A percentile compares a stretch with the other conserved stretches of the same genome.
Conservation (phyloP, 1,140 invertebrate genomes). For the Rhysida immarginata region DNA sequence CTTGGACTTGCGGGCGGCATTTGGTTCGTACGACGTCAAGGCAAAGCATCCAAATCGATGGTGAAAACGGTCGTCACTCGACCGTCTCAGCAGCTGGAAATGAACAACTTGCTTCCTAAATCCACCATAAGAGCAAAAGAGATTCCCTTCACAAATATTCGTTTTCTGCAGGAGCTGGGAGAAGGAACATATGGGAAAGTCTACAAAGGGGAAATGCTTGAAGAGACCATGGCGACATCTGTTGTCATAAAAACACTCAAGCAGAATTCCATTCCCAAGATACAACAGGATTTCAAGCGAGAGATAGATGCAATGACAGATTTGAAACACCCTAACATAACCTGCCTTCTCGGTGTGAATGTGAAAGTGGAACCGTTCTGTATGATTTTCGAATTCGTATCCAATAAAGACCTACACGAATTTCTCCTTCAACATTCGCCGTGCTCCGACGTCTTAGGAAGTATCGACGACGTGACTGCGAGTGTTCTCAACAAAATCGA, state of each 20-base stretch:
- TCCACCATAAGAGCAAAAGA: slow-evolving; percentile 31
- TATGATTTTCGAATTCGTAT: slow-evolving; percentile 95
- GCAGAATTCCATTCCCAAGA: slow-evolving; percentile 79
- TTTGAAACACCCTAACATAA: slow-evolving; percentile 86
- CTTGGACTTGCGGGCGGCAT: slow-evolving; percentile 34
- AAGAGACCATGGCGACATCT: slow-evolving; percentile 33
- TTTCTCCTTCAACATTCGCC: slow-evolving; percentile 81
- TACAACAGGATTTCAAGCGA: slow-evolving; percentile 74
- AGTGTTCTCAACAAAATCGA: slow-evolving; percentile 58
- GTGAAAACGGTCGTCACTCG: slow-evolving; percentile 27
- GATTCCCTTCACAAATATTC: slow-evolving; percentile 57
- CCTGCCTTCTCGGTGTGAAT: slow-evolving; percentile 82
- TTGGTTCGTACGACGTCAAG: slow-evolving; percentile 23
- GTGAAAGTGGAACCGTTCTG: slow-evolving; percentile 80
- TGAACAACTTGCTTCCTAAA: slow-evolving; percentile 52
- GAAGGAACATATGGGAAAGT: slow-evolving; percentile 95
- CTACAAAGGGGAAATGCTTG: slow-evolving; percentile 75
- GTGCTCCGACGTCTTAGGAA: slow-evolving; percentile 36
- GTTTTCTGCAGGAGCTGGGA: slow-evolving; percentile 84
- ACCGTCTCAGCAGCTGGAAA: slow-evolving; percentile 55
- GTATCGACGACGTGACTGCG: slow-evolving; percentile 44
- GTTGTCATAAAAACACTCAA: slow-evolving; percentile 91
- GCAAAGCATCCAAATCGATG: slow-evolving; percentile 15
- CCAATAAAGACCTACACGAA: slow-evolving; percentile 84
- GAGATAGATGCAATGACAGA: slow-evolving; percentile 83